Base-by-base conservation (phyloP, 2,113 vertebrate genomes). In the Emydura subglobosa region DNA sequence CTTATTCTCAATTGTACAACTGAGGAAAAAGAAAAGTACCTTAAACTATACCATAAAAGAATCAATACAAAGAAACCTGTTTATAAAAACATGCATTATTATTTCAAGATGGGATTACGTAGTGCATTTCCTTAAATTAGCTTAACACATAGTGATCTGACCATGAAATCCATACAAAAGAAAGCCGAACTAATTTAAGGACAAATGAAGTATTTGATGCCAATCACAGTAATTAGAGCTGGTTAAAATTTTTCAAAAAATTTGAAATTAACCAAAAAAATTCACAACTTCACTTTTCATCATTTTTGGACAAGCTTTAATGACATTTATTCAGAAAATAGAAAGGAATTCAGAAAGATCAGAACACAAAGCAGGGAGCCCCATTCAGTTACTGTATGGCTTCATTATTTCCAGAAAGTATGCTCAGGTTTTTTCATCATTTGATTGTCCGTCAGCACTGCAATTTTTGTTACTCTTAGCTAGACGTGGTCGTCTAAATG, bases 281-380 rank as follows among this genome's bases (percentile, higher is more conserved):
- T 6, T 49, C 59, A 61, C 31, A 68, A 88, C 68, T 1, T 1
- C 79, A n/a, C 42, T 61, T 5, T 81, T 91, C 47, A 53, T 54
- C 85, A 39, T 59, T 87, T 84, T 19, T 68, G 79, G 57, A 84
- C 79, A 96, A 96, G 42, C 21, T 44, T 72, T 80, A 94, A 82
- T 21, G 5, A 34, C 6, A 24, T 5, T 83, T 83, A 6, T 57
- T 88, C 91, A 29, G n/a, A 55, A 79, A 55, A 84, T 91, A 80
- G 11, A 29, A 79, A 61, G 16, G 55, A 54, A 25, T 65, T 92
- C 8, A 59, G 12, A n/a, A 68, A 90, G 25, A 78, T 27, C 34
- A 88, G 68, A 92, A 68, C 50, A 82, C 14, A 65, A 65, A 90
- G 82, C 34, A 12, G 1, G 81, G 25, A 0, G 31, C 12, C 34